A percentile compares a stretch with the other conserved stretches of the same genome.
Evolutionary conservation across 2,888 invertebrate genomes (phyloP).

Genomic region (Acheta domesticus): DNA sequence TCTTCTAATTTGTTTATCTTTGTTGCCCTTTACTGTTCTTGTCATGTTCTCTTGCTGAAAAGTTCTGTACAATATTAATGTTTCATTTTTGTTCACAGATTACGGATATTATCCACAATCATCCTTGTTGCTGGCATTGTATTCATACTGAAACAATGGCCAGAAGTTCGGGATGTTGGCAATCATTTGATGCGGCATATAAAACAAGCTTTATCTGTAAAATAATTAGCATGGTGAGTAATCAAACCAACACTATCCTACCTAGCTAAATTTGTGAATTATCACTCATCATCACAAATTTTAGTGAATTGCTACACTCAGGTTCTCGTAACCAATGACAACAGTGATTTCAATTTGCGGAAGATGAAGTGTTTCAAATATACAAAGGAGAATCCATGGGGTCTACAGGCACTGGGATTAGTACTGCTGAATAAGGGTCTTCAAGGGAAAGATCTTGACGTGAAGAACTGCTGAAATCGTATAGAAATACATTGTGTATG

Average conservation of each 20-base stretch:
- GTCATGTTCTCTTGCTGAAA: neutral
- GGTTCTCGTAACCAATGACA: too few species aligned
- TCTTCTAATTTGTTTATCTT: neutral
- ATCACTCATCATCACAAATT: too few species aligned
- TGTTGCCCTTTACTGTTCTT: neutral
- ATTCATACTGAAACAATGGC: constrained; percentile 85
- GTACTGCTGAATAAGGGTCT: too few species aligned
- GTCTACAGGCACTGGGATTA: too few species aligned
- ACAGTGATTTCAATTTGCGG: too few species aligned
- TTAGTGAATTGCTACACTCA: too few species aligned
- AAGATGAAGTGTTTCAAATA: too few species aligned
- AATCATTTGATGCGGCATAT: constrained; percentile 74
- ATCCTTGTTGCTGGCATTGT: constrained; percentile 76
- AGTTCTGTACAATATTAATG: neutral
- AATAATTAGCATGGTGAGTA: constrained; percentile 47
- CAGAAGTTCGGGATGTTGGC: constrained; percentile 79
- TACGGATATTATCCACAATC: constrained; percentile 80
- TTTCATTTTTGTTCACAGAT: constrained; percentile 57
- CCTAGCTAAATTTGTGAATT: too few species aligned
- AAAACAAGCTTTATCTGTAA: constrained; percentile 73
- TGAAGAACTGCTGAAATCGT: too few species aligned
- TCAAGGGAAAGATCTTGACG: too few species aligned
- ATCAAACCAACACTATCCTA: neutral
- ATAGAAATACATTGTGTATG: too few species aligned
- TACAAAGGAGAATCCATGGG: too few species aligned